Evolutionary conservation across 2,797 vertebrate genomes (phyloP), one percentile per base, ranked within the genome.

Genomic region (Hippoglossus hippoglossus): DNA sequence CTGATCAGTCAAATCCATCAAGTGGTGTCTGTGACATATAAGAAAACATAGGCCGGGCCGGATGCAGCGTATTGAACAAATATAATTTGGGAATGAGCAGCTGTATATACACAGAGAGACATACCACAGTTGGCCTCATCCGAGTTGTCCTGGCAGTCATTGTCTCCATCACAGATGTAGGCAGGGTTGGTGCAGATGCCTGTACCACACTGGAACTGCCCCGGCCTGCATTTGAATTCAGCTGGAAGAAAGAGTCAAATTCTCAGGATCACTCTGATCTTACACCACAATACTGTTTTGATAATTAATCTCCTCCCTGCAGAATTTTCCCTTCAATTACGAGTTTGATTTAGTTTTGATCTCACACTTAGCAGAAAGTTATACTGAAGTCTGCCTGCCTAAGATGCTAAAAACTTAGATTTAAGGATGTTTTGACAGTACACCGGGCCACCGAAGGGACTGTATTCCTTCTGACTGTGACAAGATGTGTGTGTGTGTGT

Each of bases 91-190:
- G 15, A 21, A 55, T 16, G 1, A 15, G 55, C 31, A 28, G 67
- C 12, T 22, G 18, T 4, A 1, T 13, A 64, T 21, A 56, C 39
- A 59, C 6, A 59, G 21, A 49, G 12, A 61, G 8, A 66, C 68
- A 4, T 93, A 98, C 97, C 96, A 54, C 97, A 98, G 91, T 98
- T 98, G 82, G 97, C 93, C 72, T 98, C 97, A 26, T 98, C 97
- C 0, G 97, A 97, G 83, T 96, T 97, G 91, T 98, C 97, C 76
- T 97, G 97, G 77, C 97, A 98, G 53, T 98, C 97, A 1, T 98
- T 97, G 85, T 98, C 97, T 85, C 97, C 97, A 67, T 98, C 97
- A 72, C 97, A 98, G 89, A 98, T 97, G 88, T 98, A 98, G 24
- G 97, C 96, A 3, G 97, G 97, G 57, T 98, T 95, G 71, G 97